phyloP scores from a whole-genome alignment of 2,888 invertebrate species.

The Macaria notata region DNA sequence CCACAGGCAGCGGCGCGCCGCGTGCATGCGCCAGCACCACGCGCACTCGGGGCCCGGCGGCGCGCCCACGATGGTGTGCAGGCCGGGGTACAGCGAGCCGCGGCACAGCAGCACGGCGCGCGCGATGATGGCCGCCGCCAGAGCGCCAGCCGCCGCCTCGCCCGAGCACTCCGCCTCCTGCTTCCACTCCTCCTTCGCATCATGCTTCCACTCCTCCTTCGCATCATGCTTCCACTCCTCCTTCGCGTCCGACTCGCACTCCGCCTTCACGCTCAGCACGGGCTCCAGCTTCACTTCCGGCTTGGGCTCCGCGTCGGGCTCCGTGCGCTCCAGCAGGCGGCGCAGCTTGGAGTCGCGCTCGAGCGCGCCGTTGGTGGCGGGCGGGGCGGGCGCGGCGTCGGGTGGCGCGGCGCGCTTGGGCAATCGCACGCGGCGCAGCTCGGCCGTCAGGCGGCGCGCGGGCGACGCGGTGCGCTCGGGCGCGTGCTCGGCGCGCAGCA shows the following conservation, averaged over 20 bases:
- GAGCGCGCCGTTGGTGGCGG: conserved; percentile 20
- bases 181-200: conserved; percentile 15
- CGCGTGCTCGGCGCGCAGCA: conserved; percentile 63
- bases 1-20: conserved; percentile 68
- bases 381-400: conserved; percentile 20
- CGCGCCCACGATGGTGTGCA: conserved; percentile 80
- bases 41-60: conserved; percentile 48
- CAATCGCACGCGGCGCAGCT: no score
- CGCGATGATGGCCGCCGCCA: conserved; percentile 70
- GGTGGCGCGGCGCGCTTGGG: conserved; percentile 23
- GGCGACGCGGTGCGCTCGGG: no score
- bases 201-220: conserved; percentile 19
- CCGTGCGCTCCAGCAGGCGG: conserved; percentile 43
- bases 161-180: conserved; percentile 22
- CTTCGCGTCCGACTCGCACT: conserved; percentile 19
- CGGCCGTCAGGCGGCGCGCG: no score
- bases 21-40: conserved; percentile 56
- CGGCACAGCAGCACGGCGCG: conserved; percentile 74
- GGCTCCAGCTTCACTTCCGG: conserved; percentile 16
- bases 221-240: conserved; percentile 16
- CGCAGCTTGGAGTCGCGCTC: conserved; percentile 43
- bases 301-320: conserved; percentile 17
- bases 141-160: conserved; percentile 39
- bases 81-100: conserved; percentile 79
- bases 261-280: conserved; percentile 16